Evolutionary conservation across 2,888 invertebrate genomes (phyloP), one percentile per base, ranked within the genome.

Genomic region (Dermolepida albohirtum): DNA sequence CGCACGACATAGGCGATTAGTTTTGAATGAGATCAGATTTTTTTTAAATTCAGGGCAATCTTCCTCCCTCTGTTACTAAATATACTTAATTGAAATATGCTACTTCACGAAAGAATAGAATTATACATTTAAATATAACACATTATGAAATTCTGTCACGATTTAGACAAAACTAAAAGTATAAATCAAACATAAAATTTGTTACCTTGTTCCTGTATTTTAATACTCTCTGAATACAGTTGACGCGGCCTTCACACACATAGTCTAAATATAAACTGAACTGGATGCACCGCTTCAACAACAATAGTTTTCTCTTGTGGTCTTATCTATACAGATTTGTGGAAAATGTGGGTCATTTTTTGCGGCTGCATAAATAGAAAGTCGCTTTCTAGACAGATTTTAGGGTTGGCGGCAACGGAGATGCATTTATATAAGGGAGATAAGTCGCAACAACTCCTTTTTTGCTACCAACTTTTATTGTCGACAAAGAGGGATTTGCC

Each of bases 311-410:
- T 62, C 59, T 62, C 59, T 47, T 62, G 59, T 16, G 59, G 59
- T 65, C 52, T 65, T 54, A 65, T 65, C 65, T 65, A 65, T 65
- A 54, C 65, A 65, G 51, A 52, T 43, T 65, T 65, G 65, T 65
- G 43, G 44, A 54, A 44, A 65, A 65, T 54, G 34, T 65, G 17
- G 65, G 65, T 65, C 47, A 65, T 54, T 65, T 65, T 64, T 65
- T 54, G 54, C 59, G 34, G 47, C 59, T n/a, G 47, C 47, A 49
- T 39, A 47, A 62, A 16, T 62, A 62, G 59, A 62, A 47, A 62
- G 47, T 62, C 16, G 49, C 59, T 62, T 62, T 62, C 59, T 47
- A 62, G 16, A 5, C 34, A 16, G 6, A 10, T 14, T 39, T n/a
- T 62, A 47, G 17, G 16, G 43, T 47, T 14, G 29, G 17, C 40